A percentile compares a stretch with the other conserved stretches of the same genome.
These are phyloP conservation scores for Theonella swinhoei DNA, from an alignment of 37 sponge, comb jelly and placozoan genomes.

Conservation along the genomic window DNA sequence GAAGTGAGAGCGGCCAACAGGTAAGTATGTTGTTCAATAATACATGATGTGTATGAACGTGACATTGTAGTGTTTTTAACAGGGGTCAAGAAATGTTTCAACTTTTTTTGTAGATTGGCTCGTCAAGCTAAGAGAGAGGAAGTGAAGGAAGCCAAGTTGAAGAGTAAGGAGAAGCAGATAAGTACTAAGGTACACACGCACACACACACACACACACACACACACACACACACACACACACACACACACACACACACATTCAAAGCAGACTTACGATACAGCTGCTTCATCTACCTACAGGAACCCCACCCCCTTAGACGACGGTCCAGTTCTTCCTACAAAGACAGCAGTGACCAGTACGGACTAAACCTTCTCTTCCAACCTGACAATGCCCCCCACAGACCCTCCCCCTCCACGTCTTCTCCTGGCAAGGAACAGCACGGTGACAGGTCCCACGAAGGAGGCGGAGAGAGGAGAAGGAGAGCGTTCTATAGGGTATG, in stretches of 20 bases:
- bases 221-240: too few species aligned
- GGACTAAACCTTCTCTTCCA: constrained; percentile 35
- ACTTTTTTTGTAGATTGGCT: constrained; percentile 8
- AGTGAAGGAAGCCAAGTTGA: constrained; percentile 18
- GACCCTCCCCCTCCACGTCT: neutral
- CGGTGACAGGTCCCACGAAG: neutral
- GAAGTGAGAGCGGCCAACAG: constrained; percentile 20
- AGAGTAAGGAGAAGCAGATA: neutral
- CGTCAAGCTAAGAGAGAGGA: constrained; percentile 6
- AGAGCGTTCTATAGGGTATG: neutral
- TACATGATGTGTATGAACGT: neutral
- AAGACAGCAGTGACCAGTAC: constrained; percentile 24
- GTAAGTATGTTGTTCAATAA: neutral
- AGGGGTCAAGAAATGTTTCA: neutral
- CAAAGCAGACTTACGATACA: too few species aligned
- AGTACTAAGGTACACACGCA: too few species aligned
- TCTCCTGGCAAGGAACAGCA: too few species aligned
- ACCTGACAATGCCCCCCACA: constrained; percentile 45
- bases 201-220: too few species aligned
- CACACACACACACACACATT: too few species aligned
- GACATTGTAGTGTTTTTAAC: neutral
- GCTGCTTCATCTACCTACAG: too few species aligned
- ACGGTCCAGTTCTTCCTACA: too few species aligned
- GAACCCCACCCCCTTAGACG: too few species aligned
- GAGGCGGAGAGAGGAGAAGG: neutral